A percentile compares a stretch with the other conserved stretches of the same genome.
Evolutionary conservation across 2,797 vertebrate genomes (phyloP).

Genomic region (Lithobates pipiens): DNA sequence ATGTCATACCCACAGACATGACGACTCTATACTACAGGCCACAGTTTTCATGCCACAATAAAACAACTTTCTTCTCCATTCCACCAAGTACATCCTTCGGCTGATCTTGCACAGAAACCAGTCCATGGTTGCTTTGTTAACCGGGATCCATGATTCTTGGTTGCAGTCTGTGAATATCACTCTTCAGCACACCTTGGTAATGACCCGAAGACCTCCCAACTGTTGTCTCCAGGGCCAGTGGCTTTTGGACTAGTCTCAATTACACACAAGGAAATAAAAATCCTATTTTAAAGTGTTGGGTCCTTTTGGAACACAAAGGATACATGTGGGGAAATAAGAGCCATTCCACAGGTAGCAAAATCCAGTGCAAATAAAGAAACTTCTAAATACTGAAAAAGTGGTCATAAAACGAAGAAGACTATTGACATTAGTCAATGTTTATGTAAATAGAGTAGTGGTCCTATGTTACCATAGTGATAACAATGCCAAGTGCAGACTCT

Average conservation of each 20-base stretch:
- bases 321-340: slow-evolving; percentile 67
- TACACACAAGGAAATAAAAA: slow-evolving; percentile 70
- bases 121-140: slow-evolving; percentile 67
- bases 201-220: slow-evolving; percentile 66
- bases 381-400: neutral
- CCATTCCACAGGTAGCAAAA: slow-evolving; percentile 25
- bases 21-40: slow-evolving; percentile 58
- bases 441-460: neutral
- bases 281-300: slow-evolving; percentile 58
- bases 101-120: slow-evolving; percentile 41
- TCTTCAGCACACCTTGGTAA: slow-evolving; percentile 72
- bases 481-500: slow-evolving; percentile 67
- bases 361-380: neutral
- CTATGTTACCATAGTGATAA: slow-evolving; percentile 68
- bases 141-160: slow-evolving; percentile 66
- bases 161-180: slow-evolving; percentile 64
- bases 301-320: slow-evolving; percentile 54
- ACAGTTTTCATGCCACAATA: slow-evolving; percentile 58
- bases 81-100: slow-evolving; percentile 52
- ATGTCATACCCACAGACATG: slow-evolving; percentile 64
- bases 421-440: slow-evolving; percentile 47
- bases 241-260: slow-evolving; percentile 77
- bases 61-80: slow-evolving; percentile 64
- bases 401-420: slow-evolving; percentile 11
- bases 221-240: slow-evolving; percentile 68